Percentiles rank a stretch among this genome's conserved stretches.
phyloP scores from a whole-genome alignment of 2,113 vertebrate genomes.

The Pelmatolapia mariae region DNA sequence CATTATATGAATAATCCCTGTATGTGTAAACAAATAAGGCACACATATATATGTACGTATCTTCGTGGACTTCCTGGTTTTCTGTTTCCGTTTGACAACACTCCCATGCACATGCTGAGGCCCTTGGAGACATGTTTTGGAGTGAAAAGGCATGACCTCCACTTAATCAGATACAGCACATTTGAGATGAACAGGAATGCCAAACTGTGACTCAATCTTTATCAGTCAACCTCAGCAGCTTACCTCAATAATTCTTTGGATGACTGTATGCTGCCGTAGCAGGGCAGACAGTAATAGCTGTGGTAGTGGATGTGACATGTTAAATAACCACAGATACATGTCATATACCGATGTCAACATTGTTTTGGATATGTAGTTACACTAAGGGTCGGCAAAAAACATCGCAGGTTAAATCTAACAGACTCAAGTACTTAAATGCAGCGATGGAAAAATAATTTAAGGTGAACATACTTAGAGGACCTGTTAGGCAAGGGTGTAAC shows the following conservation, averaged over 20 bases:
- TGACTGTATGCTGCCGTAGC: background rate
- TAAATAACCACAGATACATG: background rate
- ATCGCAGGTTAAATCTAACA: background rate
- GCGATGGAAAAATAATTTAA: background rate
- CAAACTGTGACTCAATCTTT: background rate
- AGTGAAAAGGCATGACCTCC: background rate
- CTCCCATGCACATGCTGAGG: background rate
- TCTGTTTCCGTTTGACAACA: background rate
- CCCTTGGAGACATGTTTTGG: background rate
- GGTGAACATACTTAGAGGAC: background rate
- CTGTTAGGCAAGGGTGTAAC: conserved; percentile 6
- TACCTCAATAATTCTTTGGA: background rate
- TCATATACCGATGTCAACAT: background rate
- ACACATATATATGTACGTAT: background rate
- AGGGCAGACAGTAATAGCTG: background rate
- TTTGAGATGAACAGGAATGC: background rate
- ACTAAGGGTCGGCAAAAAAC: background rate
- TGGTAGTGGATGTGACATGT: background rate
- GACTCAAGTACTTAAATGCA: background rate
- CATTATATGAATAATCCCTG: background rate
- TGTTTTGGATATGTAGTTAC: background rate
- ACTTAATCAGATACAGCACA: background rate
- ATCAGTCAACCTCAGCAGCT: background rate
- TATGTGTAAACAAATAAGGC: background rate
- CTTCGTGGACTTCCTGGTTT: background rate